Evolutionary conservation across 2,888 invertebrate genomes (phyloP), one percentile per base, ranked within the genome.

Genomic region (Dicyrtomina minuta): DNA sequence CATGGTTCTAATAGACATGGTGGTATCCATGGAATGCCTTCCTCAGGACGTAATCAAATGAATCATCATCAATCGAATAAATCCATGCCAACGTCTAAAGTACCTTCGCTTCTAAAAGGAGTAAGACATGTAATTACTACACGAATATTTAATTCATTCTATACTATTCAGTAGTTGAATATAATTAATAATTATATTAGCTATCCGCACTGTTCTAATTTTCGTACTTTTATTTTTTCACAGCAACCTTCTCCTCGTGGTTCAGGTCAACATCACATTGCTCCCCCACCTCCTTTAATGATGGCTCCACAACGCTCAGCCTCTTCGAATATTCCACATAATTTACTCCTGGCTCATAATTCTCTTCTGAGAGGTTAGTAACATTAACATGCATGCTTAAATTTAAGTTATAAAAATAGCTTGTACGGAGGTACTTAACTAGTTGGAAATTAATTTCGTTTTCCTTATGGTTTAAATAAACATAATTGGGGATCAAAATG

Each of bases 221-320:
- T 13, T 39, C 27, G 27, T n/a, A 13, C 59, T 39, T 66, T 49
- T 70, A 22, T 46, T 65, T 62, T 64, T 75, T 79, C 79, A 71
- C 78, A 82, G 83, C 88, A 88, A 78, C 84, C 84, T 13, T 83
- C 85, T 0, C 85, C 85, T 70, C 84, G 82, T 62, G 77, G 81
- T 80, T 79, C 77, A 6, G 72, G 73, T 62, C 67, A 71, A 64
- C 76, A 75, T 73, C 74, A 82, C 76, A 82, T 84, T 78, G 84
- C 84, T 72, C 83, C 84, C 66, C 83, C 85, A 24, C 86, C 87
- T 3, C 82, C 85, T 55, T 83, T 85, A 72, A 81, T 84, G 75
- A 81, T 84, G 79, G 85, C 86, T 39, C 85, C 85, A 5, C 83
- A 84, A 41, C 61, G 84, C 51, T 81, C 83, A 27, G 80, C 82